Conservation (phyloP, 2,113 vertebrate species). For the Saccopteryx bilineata region DNA sequence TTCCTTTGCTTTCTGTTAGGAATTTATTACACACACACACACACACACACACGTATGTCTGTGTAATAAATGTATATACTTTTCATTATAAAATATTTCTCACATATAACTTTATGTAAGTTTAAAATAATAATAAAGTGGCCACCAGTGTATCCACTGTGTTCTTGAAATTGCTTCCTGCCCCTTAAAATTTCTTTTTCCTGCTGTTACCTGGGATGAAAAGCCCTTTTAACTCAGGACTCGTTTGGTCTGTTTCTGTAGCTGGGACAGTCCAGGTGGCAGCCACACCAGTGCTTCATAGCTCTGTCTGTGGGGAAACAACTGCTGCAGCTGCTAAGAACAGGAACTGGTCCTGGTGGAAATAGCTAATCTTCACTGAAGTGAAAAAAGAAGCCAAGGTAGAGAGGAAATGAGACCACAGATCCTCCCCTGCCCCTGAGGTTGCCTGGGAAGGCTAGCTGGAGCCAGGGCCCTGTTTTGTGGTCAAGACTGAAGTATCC, state of each 20-base stretch:
- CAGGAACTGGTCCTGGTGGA: constrained; percentile 74
- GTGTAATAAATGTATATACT: constrained; percentile 37
- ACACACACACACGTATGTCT: not conserved
- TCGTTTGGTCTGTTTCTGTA: constrained; percentile 3
- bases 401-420: constrained; percentile 79
- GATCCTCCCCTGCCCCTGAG: constrained; percentile 15
- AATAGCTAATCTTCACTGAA: constrained; percentile 74
- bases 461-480: constrained; percentile 35
- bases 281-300: constrained; percentile 31
- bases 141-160: not conserved
- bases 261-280: constrained; percentile 69
- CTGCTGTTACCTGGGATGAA: constrained; percentile 13
- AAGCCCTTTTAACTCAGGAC: constrained; percentile 12
- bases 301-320: constrained; percentile 34
- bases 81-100: constrained; percentile 60
- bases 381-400: constrained; percentile 73
- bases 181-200: constrained; percentile 9
- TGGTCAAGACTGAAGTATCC: not conserved
- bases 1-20: constrained; percentile 30
- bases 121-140: constrained; percentile 39
- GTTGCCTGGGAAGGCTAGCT: constrained; percentile 38
- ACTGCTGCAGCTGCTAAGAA: constrained; percentile 63
- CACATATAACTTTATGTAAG: constrained; percentile 44
- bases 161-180: constrained; percentile 50
- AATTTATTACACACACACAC: constrained; percentile 1